Evolutionary conservation across 2,888 invertebrate genomes (phyloP).

Genomic region (Spilarctia lutea): DNA sequence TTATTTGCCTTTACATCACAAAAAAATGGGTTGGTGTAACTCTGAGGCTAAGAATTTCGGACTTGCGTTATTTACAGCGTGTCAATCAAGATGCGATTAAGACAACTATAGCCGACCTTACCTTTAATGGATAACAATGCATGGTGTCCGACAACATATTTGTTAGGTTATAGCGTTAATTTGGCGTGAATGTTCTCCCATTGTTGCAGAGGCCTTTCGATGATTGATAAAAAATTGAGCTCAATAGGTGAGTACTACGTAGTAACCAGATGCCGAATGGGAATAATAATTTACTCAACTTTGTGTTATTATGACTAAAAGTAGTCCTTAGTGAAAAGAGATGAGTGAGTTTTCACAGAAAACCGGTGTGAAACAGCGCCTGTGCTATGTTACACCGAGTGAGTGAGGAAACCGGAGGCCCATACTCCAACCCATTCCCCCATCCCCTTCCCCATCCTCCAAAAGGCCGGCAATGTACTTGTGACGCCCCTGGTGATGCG

Average conservation of each 20-base stretch:
- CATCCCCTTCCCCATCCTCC: too few relatives aligned
- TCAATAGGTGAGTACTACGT: neutral
- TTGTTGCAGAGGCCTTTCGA: conserved; percentile 29
- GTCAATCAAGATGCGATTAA: conserved; percentile 24
- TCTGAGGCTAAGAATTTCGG: neutral
- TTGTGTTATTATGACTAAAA: too few relatives aligned
- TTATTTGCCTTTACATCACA: too few relatives aligned
- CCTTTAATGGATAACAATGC: conserved; percentile 55
- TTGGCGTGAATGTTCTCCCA: conserved; percentile 45
- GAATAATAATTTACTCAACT: too few relatives aligned
- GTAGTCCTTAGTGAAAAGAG: too few relatives aligned
- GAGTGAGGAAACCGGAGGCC: too few relatives aligned
- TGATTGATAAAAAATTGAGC: conserved; percentile 8
- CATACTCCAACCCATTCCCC: too few relatives aligned
- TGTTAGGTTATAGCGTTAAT: conserved; percentile 53
- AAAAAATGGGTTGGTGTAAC: neutral
- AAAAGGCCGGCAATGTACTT: too few relatives aligned
- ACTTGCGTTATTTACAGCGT: conserved; percentile 15
- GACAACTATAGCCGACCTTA: conserved; percentile 37
- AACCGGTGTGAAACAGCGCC: too few relatives aligned
- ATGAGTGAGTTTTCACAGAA: too few relatives aligned
- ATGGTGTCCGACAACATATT: conserved; percentile 12
- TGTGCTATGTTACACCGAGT: too few relatives aligned
- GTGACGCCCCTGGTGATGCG: too few relatives aligned
- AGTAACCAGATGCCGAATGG: neutral